Evolutionary conservation across 2,888 invertebrate species (phyloP).

Genomic region (Macrosiphum euphorbiae): DNA sequence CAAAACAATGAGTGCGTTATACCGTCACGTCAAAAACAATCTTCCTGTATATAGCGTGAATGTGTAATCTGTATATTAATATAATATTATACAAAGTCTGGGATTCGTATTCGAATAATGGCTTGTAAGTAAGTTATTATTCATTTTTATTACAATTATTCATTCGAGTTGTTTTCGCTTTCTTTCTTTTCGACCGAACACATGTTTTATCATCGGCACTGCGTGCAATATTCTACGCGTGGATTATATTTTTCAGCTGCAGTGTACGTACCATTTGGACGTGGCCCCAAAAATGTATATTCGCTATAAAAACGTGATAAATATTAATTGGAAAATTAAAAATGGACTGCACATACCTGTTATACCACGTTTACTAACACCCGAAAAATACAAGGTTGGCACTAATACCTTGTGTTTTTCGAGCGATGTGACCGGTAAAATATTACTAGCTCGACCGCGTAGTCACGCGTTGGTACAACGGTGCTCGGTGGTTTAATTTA

Average conservation of each 20-base stretch:
- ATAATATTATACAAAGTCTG: no score
- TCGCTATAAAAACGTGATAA: neutral
- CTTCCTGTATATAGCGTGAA: neutral
- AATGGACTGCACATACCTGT: neutral
- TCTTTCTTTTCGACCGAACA: neutral
- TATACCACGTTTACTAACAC: neutral
- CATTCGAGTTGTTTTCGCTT: neutral
- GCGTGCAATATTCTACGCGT: neutral
- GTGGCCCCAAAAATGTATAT: neutral
- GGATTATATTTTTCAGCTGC: neutral
- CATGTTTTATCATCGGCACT: neutral
- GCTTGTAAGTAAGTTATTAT: neutral
- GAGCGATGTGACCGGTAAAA: neutral
- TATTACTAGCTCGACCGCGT: neutral
- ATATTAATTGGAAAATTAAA: neutral
- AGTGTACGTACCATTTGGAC: neutral
- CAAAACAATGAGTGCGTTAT: neutral
- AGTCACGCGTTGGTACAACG: neutral
- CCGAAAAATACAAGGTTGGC: neutral
- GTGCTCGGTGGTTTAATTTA: neutral
- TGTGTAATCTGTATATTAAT: no score
- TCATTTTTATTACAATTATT: neutral
- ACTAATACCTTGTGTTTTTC: neutral
- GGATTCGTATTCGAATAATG: neutral
- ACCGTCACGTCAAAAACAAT: neutral